These are phyloP conservation scores for Campoletis raptor DNA, from an alignment of 2,888 invertebrate genomes.

Conservation along the genomic window DNA sequence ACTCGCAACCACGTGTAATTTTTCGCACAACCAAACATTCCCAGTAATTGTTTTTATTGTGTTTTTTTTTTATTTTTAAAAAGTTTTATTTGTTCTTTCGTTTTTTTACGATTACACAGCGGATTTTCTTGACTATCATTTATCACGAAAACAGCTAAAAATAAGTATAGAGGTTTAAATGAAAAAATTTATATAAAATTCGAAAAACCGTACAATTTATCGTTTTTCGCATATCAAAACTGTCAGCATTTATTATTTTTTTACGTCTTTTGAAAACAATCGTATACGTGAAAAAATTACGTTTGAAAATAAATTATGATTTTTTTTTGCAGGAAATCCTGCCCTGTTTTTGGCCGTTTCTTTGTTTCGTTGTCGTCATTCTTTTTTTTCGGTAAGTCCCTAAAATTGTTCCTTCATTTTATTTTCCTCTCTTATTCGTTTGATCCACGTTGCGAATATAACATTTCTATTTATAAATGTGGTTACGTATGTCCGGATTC, in stretches of 20 bases:
- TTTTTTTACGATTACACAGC: neutral
- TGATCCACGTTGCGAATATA: neutral
- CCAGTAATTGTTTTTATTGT: neutral
- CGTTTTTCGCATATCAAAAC: neutral
- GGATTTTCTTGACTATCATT: no score
- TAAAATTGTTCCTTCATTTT: neutral
- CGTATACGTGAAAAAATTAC: neutral
- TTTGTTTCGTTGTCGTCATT: slow-evolving; percentile 47
- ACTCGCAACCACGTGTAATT: neutral
- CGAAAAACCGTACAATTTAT: neutral
- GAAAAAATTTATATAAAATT: no score
- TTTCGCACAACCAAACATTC: neutral
- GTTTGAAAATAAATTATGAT: slow-evolving; percentile 23
- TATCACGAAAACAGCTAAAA: no score
- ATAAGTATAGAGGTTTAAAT: no score
- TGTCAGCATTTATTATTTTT: neutral
- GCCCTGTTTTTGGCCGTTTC: slow-evolving; percentile 46
- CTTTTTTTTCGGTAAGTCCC: slow-evolving; percentile 54
- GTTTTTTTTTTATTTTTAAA: neutral
- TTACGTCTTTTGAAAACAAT: neutral
- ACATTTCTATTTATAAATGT: slow-evolving; percentile 15
- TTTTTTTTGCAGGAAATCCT: slow-evolving; percentile 59
- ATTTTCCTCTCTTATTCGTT: neutral
- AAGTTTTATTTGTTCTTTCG: neutral
- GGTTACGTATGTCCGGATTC: neutral